These are phyloP conservation scores for Megaceryle alcyon DNA, from an alignment of 2,797 vertebrate species.

Conservation along the genomic window DNA sequence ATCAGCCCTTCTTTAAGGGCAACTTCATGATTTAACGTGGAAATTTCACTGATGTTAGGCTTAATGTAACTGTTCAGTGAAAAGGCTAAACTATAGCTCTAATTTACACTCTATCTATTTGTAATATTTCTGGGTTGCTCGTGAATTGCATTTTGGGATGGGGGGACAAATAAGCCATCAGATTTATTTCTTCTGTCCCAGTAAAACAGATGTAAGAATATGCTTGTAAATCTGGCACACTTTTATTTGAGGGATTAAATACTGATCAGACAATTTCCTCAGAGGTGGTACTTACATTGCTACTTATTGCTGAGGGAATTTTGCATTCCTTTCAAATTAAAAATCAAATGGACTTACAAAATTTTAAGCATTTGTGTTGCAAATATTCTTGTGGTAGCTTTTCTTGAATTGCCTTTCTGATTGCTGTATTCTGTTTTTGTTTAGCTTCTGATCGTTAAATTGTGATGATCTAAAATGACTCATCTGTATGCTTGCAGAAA, in stretches of 20 bases:
- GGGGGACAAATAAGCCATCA: background rate
- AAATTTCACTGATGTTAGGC: background rate
- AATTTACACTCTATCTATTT: background rate
- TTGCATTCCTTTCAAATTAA: background rate
- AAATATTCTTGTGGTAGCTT: background rate
- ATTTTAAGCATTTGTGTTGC: background rate
- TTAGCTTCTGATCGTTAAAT: background rate
- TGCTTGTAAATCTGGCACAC: background rate
- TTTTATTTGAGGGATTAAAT: background rate
- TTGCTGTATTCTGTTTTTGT: background rate
- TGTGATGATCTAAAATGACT: background rate
- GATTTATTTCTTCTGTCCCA: background rate
- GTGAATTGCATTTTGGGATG: background rate
- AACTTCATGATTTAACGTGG: background rate
- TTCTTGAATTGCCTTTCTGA: background rate
- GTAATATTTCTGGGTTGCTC: background rate
- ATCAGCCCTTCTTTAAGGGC: constrained; percentile 12
- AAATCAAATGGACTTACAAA: background rate
- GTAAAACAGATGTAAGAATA: background rate
- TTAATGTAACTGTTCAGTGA: background rate
- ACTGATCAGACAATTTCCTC: background rate
- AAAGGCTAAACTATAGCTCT: background rate
- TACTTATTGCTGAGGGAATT: background rate
- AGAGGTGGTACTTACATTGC: background rate
- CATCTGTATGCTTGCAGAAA: background rate